phyloP scores from a whole-genome alignment of 1,140 invertebrate species.

The Camponotus pennsylvanicus region DNA sequence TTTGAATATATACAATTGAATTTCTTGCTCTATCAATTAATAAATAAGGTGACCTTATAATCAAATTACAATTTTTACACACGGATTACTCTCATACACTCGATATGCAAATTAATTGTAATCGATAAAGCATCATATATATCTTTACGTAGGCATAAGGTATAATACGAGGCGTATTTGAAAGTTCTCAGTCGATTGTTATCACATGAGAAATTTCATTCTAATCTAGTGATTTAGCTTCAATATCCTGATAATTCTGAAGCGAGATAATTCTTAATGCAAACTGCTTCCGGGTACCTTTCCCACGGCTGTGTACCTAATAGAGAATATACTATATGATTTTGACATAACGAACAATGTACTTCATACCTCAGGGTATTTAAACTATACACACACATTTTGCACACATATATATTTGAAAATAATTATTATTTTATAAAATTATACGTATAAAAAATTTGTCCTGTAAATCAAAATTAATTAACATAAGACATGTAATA shows the following conservation, averaged over 20 bases:
- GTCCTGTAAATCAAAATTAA: no score
- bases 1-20: not conserved
- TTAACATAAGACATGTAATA: no score
- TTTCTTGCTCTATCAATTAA: not conserved
- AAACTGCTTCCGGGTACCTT: constrained; percentile 16
- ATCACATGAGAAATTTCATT: constrained; percentile 36
- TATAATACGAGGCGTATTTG: constrained; percentile 5
- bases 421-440: not conserved
- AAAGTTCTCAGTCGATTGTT: constrained; percentile 29
- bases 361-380: constrained; percentile 14
- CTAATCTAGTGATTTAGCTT: not conserved
- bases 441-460: not conserved
- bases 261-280: constrained; percentile 43
- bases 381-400: no score
- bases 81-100: not conserved
- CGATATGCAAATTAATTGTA: not conserved
- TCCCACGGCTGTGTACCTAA: constrained; percentile 5
- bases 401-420: not conserved
- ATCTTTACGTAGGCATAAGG: not conserved
- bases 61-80: not conserved
- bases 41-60: not conserved
- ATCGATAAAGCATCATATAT: constrained; percentile 14
- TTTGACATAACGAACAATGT: not conserved
- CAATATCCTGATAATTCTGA: constrained; percentile 6
- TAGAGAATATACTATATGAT: not conserved